These are phyloP conservation scores for Apteryx owenii DNA, from an alignment of 2,113 vertebrate species.

Conservation along the genomic window DNA sequence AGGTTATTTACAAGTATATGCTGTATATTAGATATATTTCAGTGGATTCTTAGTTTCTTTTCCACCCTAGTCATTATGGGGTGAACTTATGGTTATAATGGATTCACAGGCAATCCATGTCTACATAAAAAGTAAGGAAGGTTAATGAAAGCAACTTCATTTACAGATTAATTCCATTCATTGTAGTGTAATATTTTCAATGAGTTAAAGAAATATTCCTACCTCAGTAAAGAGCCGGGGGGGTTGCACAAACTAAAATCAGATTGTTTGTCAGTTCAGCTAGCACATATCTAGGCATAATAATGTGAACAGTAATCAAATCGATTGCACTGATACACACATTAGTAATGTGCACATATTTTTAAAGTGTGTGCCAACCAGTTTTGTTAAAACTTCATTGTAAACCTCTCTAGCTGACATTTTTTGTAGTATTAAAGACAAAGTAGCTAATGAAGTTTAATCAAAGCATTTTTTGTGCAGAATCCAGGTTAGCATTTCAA, in stretches of 20 bases:
- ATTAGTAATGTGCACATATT: not conserved
- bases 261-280: not conserved
- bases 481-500: not conserved
- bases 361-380: constrained; percentile 5
- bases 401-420: not conserved
- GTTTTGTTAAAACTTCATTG: constrained; percentile 18
- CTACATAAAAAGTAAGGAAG: not conserved
- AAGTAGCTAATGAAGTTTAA: not conserved
- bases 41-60: constrained; percentile 1
- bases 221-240: not conserved
- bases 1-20: not conserved
- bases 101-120: not conserved
- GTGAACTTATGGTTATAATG: not conserved
- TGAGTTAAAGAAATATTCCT: not conserved
- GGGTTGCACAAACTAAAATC: not conserved
- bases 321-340: not conserved
- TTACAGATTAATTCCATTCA: not conserved
- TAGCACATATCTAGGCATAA: not conserved
- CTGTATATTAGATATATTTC: not conserved
- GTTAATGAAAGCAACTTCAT: not conserved
- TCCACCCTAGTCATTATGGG: not conserved
- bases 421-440: not conserved
- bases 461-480: not conserved
- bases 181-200: not conserved
- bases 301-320: not conserved